Evolutionary conservation across 2,113 vertebrate species (phyloP).

Genomic region (Triplophysa dalaica): DNA sequence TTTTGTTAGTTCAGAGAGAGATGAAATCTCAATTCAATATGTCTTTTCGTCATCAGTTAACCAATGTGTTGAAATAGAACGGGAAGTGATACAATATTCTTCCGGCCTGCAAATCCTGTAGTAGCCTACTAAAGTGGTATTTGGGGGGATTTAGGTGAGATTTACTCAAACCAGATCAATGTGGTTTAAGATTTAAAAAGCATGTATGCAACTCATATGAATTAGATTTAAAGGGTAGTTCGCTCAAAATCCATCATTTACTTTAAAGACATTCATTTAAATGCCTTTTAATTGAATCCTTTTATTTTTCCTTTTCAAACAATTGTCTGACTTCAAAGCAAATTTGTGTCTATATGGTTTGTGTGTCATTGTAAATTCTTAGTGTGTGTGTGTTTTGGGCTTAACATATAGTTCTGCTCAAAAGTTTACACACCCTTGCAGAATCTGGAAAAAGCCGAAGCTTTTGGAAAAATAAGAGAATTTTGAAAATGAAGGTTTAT

Average conservation of each 20-base stretch:
- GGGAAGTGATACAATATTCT: not conserved
- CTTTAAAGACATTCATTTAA: not conserved
- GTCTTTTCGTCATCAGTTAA: slow-evolving; percentile 20
- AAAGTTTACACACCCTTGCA: too few relatives aligned
- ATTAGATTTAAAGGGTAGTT: not conserved
- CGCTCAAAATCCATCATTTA: too few relatives aligned
- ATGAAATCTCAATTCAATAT: slow-evolving; percentile 30
- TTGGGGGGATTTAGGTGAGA: not conserved
- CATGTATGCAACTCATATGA: not conserved
- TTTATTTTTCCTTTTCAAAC: not conserved
- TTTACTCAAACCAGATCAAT: not conserved
- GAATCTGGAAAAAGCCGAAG: too few relatives aligned
- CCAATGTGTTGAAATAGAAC: not conserved
- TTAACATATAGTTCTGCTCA: too few relatives aligned
- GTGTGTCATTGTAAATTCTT: too few relatives aligned
- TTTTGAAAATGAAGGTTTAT: too few relatives aligned
- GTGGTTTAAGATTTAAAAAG: not conserved
- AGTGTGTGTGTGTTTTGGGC: too few relatives aligned
- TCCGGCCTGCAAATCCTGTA: not conserved
- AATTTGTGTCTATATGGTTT: too few relatives aligned
- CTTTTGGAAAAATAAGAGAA: too few relatives aligned
- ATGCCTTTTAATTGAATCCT: not conserved
- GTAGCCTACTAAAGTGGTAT: not conserved
- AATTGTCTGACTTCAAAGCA: too few relatives aligned
- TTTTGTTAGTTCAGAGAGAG: slow-evolving; percentile 12